A percentile compares a stretch with the other conserved stretches of the same genome.
Conservation (phyloP, 2,113 vertebrate species). For the Oncorhynchus keta region DNA sequence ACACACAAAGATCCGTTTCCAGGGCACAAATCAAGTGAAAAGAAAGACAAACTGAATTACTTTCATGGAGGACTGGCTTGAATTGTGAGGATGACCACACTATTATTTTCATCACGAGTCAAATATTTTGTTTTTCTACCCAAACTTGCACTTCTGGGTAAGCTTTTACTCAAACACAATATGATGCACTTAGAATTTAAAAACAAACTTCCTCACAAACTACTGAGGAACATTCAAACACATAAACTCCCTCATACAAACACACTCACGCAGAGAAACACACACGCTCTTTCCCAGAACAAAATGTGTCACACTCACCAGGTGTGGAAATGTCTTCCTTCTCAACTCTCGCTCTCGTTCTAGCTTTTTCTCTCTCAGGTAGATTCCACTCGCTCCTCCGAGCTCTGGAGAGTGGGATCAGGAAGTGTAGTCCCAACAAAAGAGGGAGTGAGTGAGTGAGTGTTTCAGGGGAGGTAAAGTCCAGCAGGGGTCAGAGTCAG, state of each 20-base stretch:
- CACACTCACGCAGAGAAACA: background rate
- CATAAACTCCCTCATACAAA: background rate
- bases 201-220: too few species aligned
- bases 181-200: too few species aligned
- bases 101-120: too few species aligned
- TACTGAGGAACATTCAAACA: background rate
- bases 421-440: conserved; percentile 36
- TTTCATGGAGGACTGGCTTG: too few species aligned
- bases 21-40: too few species aligned
- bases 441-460: conserved; percentile 15
- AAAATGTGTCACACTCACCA: conserved; percentile 55
- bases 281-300: conserved; percentile 15
- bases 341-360: conserved; percentile 11
- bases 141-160: too few species aligned
- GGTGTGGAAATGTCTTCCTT: conserved; percentile 29
- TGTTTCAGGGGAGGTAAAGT: conserved; percentile 15
- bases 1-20: too few species aligned
- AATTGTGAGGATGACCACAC: too few species aligned
- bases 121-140: too few species aligned
- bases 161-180: too few species aligned
- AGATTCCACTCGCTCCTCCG: conserved; percentile 49
- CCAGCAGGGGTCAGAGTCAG: conserved; percentile 48
- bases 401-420: conserved; percentile 37
- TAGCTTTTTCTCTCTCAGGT: conserved; percentile 23
- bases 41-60: too few species aligned